Evolutionary conservation across 1,140 invertebrate species (phyloP), one percentile per base, ranked within the genome.

Genomic region (Hylaeus anthracinus): DNA sequence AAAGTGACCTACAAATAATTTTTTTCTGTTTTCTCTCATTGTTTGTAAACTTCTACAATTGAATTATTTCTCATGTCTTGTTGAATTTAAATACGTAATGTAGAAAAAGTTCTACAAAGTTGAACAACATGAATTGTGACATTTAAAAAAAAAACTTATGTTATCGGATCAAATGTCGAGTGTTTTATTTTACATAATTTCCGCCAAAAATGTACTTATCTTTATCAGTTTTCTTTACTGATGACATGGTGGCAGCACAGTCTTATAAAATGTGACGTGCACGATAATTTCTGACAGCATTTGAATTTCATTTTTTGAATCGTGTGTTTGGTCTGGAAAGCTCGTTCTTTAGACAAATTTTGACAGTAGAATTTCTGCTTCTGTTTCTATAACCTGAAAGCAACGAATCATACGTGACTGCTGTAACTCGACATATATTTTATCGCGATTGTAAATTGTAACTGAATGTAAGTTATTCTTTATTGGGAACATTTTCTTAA

Each of bases 191-290:
- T 60, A 4, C 15, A 67, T 80, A 43, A 74, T 74, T 74, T 66
- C 55, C 78, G 78, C 55, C 55, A 74, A 66, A 65, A 65, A 1
- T 60, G 0, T 60, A n/a, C n/a, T 60, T 14, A 9, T 56, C 1
- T 58, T 1, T 58, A 41, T 37, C 14, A 26, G 14, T 14, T 12
- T 58, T 55, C 51, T 26, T 56, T 26, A 48, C 26, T 15, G 12
- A 43, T 65, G 58, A 37, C 15, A 61, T 55, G 72, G 15, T 72
- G 84, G 82, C 84, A 86, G 84, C 84, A 86, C 82, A 72, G 63
- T 79, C 74, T 73, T 55, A n/a, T 84, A 64, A 75, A 85, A 84
- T 86, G 85, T 86, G 83, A 86, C 79, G 83, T 83, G 74, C 75
- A 73, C 51, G 65, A 81, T 81, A 70, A 81, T 72, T 67, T 65